Evolutionary conservation across 2,888 invertebrate species (phyloP), one percentile per base, ranked within the genome.

Genomic region (Xestia c-nigrum): DNA sequence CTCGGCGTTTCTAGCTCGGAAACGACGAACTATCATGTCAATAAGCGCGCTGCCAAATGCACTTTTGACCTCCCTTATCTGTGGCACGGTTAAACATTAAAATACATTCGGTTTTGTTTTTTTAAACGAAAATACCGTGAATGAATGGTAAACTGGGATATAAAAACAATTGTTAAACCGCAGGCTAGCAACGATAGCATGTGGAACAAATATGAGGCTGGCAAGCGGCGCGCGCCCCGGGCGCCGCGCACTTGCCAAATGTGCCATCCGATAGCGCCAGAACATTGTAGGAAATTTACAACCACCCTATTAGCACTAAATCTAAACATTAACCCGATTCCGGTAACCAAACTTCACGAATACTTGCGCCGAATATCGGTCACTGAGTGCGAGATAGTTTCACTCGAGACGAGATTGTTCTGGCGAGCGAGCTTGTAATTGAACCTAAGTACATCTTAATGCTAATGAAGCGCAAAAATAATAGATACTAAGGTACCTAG

Each of bases 321-420:
- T 96, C 96, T 96, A 96, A 96, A 96, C 96, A 96, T 96, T 96
- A 96, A 96, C 96, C 96, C 96, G 94, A 94, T 95, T 96, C 93
- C 92, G 91, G 92, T 94, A 95, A 95, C 95, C 94, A 92, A 95
- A 94, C 94, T 95, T 95, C 94, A 94, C 92, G 91, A 92, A 89
- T 94, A 91, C 93, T 91, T 90, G 89, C 88, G 85, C 91, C 84
- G 90, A 93, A 95, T 95, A 94, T 95, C 93, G 95, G 94, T 94
- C 94, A 93, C 91, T 90, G 89, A 87, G 87, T 88, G 90, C 80
- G 88, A 90, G 88, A 92, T 92, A 92, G 91, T 93, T 93, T 92
- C 89, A 90, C 89, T 90, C 85, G 89, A 91, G 89, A 90, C 91
- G 88, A 83, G 85, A 83, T 82, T 84, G 88, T 82, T 87, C 92